Evolutionary conservation across 2,113 vertebrate genomes (phyloP), one percentile per base, ranked within the genome.

Genomic region (Cathartes aura): DNA sequence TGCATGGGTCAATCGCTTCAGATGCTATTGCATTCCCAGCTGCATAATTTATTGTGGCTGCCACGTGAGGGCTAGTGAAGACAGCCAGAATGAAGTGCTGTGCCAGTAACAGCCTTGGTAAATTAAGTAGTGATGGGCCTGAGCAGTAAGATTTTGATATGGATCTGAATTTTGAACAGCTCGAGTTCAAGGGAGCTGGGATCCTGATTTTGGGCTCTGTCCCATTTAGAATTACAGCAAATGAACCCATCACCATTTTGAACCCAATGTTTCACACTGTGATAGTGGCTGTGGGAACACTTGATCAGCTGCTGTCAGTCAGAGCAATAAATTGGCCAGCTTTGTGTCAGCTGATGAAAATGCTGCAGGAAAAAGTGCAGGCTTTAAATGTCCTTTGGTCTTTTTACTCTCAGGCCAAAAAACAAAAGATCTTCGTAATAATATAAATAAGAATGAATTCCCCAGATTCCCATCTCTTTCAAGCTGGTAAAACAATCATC

Each of bases 181-280:
- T 94, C 38, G 16, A 94, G 96, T 96, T 97, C 95, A 96, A 96
- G 95, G 93, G 94, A 97, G 59, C 91, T 94, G 84, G 45, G 81
- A 81, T 97, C 89, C 59, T 91, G 91, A 14, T 90, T 97, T 96
- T 97, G 95, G 89, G 91, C 89, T 92, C 75, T 86, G 86, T 96
- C 95, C 94, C 93, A 96, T 93, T 96, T 95, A 95, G 93, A 97
- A 96, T 97, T 97, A 96, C 78, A 90, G 93, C 84, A 94, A 97
- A 97, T 97, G 93, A 97, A 95, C 89, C 87, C 91, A 94, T 97
- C 95, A 97, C 93, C 95, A 97, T 97, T 97, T 94, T 97, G 96
- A 97, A 95, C 96, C 93, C 96, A 97, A 48, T 91, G 89, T 93
- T 97, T 97, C 93, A 94, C 94, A 91, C 91, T 96, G 89, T 96